These are phyloP conservation scores for Melikaiella ostensackeni DNA, from an alignment of 2,888 invertebrate genomes.

Conservation along the genomic window DNA sequence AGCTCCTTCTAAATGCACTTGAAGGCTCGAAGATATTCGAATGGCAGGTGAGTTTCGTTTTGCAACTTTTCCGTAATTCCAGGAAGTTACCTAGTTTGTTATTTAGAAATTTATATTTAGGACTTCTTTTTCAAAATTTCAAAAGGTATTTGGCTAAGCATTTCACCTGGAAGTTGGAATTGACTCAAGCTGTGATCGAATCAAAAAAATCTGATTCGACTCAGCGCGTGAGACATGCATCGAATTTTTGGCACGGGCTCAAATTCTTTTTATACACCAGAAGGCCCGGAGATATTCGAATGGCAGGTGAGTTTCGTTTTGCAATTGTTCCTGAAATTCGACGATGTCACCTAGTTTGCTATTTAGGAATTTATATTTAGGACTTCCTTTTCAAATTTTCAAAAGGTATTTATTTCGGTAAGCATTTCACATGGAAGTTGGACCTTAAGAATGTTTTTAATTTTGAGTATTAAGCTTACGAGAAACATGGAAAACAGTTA, in stretches of 20 bases:
- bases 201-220: no score
- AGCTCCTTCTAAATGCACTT: slow-evolving; percentile 47
- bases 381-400: background rate
- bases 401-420: background rate
- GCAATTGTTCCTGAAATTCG: background rate
- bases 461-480: no score
- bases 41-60: slow-evolving; percentile 48
- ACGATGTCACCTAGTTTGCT: background rate
- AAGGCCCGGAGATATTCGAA: slow-evolving; percentile 41
- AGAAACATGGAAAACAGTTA: no score
- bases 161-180: no score
- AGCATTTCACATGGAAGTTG: no score
- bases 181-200: no score
- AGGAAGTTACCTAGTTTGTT: background rate
- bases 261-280: slow-evolving; percentile 48
- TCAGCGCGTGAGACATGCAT: no score
- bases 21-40: slow-evolving; percentile 41
- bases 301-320: slow-evolving; percentile 47
- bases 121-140: background rate
- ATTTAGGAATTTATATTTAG: background rate
- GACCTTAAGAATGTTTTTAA: no score
- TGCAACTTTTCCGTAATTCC: background rate
- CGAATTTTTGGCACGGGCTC: no score
- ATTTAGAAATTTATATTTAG: background rate
- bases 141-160: background rate